Evolutionary conservation across 1,140 invertebrate species (phyloP).

Genomic region (Zaprionus camerounensis): DNA sequence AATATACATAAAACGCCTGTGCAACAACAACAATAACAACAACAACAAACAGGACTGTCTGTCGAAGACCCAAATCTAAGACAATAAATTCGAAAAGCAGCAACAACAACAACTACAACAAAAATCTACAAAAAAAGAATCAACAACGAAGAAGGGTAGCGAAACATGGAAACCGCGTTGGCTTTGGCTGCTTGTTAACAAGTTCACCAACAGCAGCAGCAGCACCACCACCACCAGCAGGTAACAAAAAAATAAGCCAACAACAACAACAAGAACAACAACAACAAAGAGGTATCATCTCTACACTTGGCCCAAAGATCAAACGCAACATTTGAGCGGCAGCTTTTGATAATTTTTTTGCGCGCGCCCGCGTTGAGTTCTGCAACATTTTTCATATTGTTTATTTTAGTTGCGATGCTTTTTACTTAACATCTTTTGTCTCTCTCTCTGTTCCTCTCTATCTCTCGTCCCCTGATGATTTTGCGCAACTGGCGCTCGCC

Average conservation of each 20-base stretch:
- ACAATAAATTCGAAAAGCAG: constrained; percentile 54
- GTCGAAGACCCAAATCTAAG: constrained; percentile 71
- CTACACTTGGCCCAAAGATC: constrained; percentile 69
- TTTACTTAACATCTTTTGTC: constrained; percentile 29
- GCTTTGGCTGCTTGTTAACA: constrained; percentile 69
- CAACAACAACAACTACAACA: neutral
- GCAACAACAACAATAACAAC: constrained; percentile 31
- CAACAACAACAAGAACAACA: constrained; percentile 17
- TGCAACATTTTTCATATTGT: constrained; percentile 77
- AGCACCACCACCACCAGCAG: constrained; percentile 36
- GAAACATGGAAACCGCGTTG: constrained; percentile 67
- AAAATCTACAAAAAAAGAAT: neutral
- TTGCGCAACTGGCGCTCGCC: constrained; percentile 76
- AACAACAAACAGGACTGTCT: constrained; percentile 33
- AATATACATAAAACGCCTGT: constrained; percentile 68
- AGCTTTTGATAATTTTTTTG: constrained; percentile 77
- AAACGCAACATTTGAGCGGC: constrained; percentile 79
- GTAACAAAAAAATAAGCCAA: constrained; percentile 47
- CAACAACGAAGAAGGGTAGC: constrained; percentile 50
- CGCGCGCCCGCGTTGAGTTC: constrained; percentile 27
- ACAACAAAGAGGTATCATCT: constrained; percentile 44
- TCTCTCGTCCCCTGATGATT: constrained; percentile 29
- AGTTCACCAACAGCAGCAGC: constrained; percentile 67
- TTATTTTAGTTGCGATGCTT: constrained; percentile 49
- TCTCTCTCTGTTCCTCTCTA: constrained; percentile 19